These are phyloP conservation scores for Tokudaia tokunoshimensis DNA, from an alignment of 2,797 vertebrate genomes.

Conservation along the genomic window DNA sequence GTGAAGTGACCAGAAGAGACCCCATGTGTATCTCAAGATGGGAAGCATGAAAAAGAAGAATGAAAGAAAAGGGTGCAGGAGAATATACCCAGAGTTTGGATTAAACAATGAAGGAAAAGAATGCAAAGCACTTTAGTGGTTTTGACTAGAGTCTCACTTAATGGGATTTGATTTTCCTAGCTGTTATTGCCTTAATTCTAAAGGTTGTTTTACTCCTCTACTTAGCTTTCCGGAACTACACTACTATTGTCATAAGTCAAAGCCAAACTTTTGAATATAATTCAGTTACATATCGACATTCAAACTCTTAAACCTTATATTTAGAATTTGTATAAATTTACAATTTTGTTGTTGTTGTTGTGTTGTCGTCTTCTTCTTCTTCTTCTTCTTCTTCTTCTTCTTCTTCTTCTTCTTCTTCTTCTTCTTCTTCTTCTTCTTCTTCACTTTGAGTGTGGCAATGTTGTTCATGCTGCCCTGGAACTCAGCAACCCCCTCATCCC, in stretches of 20 bases:
- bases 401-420: too few species aligned
- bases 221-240: slow-evolving; percentile 45
- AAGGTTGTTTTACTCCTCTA: slow-evolving; percentile 7
- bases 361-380: too few species aligned
- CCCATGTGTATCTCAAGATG: not conserved
- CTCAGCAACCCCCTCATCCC: not conserved
- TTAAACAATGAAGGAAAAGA: not conserved
- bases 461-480: not conserved
- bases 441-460: not conserved
- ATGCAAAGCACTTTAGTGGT: not conserved
- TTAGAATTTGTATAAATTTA: slow-evolving; percentile 17
- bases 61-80: not conserved
- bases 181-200: not conserved
- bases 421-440: not conserved
- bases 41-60: not conserved
- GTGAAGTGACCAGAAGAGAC: not conserved
- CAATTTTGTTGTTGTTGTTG: not conserved
- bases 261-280: slow-evolving; percentile 45
- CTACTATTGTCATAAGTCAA: slow-evolving; percentile 45
- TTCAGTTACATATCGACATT: slow-evolving; percentile 41
- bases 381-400: too few species aligned
- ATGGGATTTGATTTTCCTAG: slow-evolving; percentile 22
- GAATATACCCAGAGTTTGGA: not conserved
- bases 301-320: slow-evolving; percentile 50
- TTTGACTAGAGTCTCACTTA: not conserved